A percentile compares a stretch with the other conserved stretches of the same genome.
These are phyloP conservation scores for Drosophila cognata DNA, from an alignment of 2,888 invertebrate species.

Conservation along the genomic window DNA sequence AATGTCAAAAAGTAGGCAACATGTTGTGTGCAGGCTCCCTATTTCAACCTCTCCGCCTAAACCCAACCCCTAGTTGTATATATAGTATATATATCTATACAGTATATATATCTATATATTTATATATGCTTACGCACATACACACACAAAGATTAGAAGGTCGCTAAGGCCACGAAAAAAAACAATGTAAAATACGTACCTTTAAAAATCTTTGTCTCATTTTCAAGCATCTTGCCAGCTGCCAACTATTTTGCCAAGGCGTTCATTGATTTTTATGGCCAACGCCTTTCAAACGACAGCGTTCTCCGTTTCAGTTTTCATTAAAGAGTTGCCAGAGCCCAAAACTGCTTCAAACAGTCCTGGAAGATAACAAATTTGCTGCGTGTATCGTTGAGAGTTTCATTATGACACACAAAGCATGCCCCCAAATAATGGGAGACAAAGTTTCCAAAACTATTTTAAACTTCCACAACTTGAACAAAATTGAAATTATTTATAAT, in stretches of 20 bases:
- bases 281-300: slow-evolving; percentile 55
- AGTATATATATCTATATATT: background rate
- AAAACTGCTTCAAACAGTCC: background rate
- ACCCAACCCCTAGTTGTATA: slow-evolving; percentile 41
- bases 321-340: slow-evolving; percentile 18
- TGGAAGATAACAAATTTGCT: background rate
- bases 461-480: background rate
- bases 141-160: slow-evolving; percentile 51
- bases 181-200: slow-evolving; percentile 32
- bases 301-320: slow-evolving; percentile 21
- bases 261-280: slow-evolving; percentile 74
- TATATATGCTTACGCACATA: slow-evolving; percentile 57
- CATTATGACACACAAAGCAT: background rate
- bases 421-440: background rate
- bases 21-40: slow-evolving; percentile 56
- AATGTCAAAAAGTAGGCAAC: slow-evolving; percentile 79
- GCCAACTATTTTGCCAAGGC: slow-evolving; percentile 59
- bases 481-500: background rate
- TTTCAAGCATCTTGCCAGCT: slow-evolving; percentile 59
- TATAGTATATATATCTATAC: slow-evolving; percentile 49
- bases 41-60: background rate
- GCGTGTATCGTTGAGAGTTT: background rate
- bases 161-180: slow-evolving; percentile 32
- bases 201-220: slow-evolving; percentile 58
- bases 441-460: background rate